Evolutionary conservation across 2,113 vertebrate species (phyloP), one percentile per base, ranked within the genome.

Genomic region (Sander lucioperca): DNA sequence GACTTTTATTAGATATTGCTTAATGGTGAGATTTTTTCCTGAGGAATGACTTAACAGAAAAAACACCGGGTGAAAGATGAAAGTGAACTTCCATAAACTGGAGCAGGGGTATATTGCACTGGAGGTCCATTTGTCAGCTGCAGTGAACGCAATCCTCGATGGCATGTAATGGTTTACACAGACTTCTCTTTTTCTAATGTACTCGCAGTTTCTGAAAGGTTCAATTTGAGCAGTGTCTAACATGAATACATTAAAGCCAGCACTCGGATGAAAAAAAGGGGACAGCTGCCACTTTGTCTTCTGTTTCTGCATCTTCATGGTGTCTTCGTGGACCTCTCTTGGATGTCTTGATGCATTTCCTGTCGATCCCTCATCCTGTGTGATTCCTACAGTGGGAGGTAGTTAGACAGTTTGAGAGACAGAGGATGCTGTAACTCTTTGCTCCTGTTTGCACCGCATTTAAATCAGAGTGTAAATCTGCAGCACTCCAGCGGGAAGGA

Each of bases 121-220:
- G 16, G 48, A 73, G 66, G 47, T 58, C 33, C 0, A 89, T 84
- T 72, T 58, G 57, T 89, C 86, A 87, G 75, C 62, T 19, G 56
- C 13, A 16, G 50, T 0, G 39, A 6, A 3, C 6, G 12, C 8
- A 1, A 53, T 65, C 74, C 11, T 16, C 15, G 2, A 18, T 21
- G 19, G 45, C 54, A 63, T n/a, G 59, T 58, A 51, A 64, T 39
- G 53, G 82, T 69, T 25, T 21, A 47, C n/a, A 50, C 59, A 14
- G 57, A 65, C 54, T 47, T 69, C 3, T 18, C 53, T 75, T 81
- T 43, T 73, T 57, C 14, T 69, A 11, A 76, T 62, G 64, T 43
- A 11, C n/a, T 68, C 61, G 36, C 47, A 14, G 51, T 62, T 61
- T 64, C 56, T 77, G 81, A 82, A 59, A 80, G 68, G 54, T 84